Conservation (phyloP, 2,888 invertebrate species). For the Orthosia incerta region DNA sequence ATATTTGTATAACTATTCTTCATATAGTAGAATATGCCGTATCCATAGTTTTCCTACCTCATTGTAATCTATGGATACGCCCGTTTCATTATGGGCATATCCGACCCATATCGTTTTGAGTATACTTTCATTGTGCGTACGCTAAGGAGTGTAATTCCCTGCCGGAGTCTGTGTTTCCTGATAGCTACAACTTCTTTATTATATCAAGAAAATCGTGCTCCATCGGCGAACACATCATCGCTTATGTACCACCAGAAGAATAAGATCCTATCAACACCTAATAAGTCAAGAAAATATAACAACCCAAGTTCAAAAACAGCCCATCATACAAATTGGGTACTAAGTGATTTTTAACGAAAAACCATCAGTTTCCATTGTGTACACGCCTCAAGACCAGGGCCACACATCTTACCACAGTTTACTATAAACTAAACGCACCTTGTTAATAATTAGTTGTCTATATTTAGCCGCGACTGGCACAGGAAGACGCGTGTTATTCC, state of each 20-base stretch:
- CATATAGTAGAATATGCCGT: no score
- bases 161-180: not conserved
- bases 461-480: slow-evolving; percentile 58
- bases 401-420: slow-evolving; percentile 52
- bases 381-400: slow-evolving; percentile 30
- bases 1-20: no score
- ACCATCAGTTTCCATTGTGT: slow-evolving; percentile 11
- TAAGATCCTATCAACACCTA: not conserved
- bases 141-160: not conserved
- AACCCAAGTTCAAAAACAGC: not conserved
- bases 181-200: no score
- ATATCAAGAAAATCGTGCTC: no score
- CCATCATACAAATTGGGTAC: not conserved
- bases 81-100: not conserved
- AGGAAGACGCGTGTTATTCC: slow-evolving; percentile 62
- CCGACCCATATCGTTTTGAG: not conserved
- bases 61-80: not conserved
- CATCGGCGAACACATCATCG: not conserved
- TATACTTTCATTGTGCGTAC: not conserved
- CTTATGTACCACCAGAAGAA: not conserved
- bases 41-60: no score
- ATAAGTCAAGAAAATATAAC: not conserved
- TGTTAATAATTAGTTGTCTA: slow-evolving; percentile 65
- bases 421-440: slow-evolving; percentile 61
- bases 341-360: not conserved